Evolutionary conservation across 2,888 invertebrate species (phyloP).

Genomic region (Chorisops tibialis): DNA sequence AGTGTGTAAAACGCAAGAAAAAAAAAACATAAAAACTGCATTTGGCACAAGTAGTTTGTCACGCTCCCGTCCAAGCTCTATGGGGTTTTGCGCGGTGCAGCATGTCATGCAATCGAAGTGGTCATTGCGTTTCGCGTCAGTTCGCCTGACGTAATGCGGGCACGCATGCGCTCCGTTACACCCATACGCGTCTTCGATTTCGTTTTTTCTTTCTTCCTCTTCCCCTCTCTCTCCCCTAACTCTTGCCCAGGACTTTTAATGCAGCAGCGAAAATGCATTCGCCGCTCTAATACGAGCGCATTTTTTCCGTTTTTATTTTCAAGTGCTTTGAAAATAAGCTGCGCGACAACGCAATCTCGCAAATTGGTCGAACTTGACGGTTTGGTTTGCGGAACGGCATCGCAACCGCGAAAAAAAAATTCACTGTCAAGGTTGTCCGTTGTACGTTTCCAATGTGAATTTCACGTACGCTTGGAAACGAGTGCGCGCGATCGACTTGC

Average conservation of each 20-base stretch:
- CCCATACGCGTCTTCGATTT: constrained; percentile 3
- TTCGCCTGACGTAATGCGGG: constrained; percentile 15
- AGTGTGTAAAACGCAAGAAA: constrained; percentile 1
- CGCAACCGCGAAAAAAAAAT: constrained; percentile 31
- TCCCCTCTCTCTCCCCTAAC: no score
- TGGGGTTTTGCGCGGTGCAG: constrained; percentile 16
- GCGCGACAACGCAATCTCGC: constrained; percentile 11
- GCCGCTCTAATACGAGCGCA: not conserved
- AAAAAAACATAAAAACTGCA: constrained; percentile 25
- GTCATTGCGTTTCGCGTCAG: constrained; percentile 22
- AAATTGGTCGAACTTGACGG: constrained; percentile 8
- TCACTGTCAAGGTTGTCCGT: constrained; percentile 39
- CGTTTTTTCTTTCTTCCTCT: not conserved
- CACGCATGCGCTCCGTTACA: constrained; percentile 27
- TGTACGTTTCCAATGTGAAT: constrained; percentile 10
- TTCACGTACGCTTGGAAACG: constrained; percentile 8
- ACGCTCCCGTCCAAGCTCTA: constrained; percentile 24
- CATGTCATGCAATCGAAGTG: constrained; percentile 22
- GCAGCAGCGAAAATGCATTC: not conserved
- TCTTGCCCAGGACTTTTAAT: not conserved
- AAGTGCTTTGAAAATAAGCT: not conserved
- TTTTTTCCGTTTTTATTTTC: not conserved
- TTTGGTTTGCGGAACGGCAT: constrained; percentile 14
- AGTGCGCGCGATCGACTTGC: not conserved
- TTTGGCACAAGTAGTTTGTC: constrained; percentile 32